Conservation (phyloP, 2,888 invertebrate species). For the Schrankia costaestrigalis region DNA sequence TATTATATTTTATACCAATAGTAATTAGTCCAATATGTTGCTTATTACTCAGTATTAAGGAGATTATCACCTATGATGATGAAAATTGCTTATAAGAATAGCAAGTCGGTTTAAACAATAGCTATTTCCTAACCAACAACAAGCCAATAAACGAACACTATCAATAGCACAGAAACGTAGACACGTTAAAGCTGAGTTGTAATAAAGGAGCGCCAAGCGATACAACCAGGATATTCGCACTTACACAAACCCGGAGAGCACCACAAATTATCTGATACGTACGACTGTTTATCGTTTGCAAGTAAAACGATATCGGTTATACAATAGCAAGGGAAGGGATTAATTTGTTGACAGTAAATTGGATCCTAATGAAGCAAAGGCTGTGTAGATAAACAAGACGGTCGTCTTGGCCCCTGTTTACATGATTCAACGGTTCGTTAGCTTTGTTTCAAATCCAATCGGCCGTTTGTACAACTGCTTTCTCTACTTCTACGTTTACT, state of each 20-base stretch:
- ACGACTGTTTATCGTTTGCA: slow-evolving; percentile 23
- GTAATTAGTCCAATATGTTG: too few relatives aligned
- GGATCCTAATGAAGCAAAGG: slow-evolving; percentile 81
- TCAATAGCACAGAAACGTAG: too few relatives aligned
- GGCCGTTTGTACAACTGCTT: slow-evolving; percentile 36
- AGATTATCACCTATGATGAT: too few relatives aligned
- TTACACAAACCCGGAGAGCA: slow-evolving; percentile 6
- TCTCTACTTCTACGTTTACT: slow-evolving; percentile 22
- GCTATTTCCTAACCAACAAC: too few relatives aligned
- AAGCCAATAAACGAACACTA: too few relatives aligned
- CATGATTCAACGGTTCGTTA: slow-evolving; percentile 79
- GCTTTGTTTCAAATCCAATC: slow-evolving; percentile 79
- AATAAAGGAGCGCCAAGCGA: slow-evolving; percentile 6
- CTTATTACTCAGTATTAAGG: too few relatives aligned
- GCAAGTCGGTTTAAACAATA: too few relatives aligned
- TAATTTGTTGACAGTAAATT: slow-evolving; percentile 80
- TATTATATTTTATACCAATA: too few relatives aligned
- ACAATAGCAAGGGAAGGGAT: slow-evolving; percentile 62
- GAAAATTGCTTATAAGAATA: too few relatives aligned
- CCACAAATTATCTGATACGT: slow-evolving; percentile 23
- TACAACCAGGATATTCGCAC: slow-evolving; percentile 8
- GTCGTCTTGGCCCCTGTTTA: slow-evolving; percentile 78
- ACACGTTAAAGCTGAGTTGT: slow-evolving; percentile 1
- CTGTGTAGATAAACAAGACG: slow-evolving; percentile 78
- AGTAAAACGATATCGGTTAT: slow-evolving; percentile 37